A percentile compares a stretch with the other conserved stretches of the same genome.
Conservation (phyloP, 1,140 invertebrate genomes). For the Aphaenogaster ashmeadi region DNA sequence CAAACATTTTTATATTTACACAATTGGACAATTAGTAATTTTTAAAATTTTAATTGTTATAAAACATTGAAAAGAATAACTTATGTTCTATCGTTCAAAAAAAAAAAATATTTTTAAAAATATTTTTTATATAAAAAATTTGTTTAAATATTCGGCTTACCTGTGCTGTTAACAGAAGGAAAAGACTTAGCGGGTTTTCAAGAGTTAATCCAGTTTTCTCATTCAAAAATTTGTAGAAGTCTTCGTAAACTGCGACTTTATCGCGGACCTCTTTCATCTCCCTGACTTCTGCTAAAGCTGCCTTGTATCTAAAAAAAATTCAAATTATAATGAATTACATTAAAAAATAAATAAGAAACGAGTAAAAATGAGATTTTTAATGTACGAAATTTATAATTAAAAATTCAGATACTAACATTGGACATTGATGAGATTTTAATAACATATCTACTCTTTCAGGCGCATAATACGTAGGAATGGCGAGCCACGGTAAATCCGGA, state of each 20-base stretch:
- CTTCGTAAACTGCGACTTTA: slow-evolving; percentile 84
- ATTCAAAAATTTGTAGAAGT: slow-evolving; percentile 86
- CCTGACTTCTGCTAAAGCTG: slow-evolving; percentile 67
- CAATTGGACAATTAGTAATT: background rate
- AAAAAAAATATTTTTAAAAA: background rate
- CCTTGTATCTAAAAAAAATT: slow-evolving; percentile 63
- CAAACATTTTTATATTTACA: background rate
- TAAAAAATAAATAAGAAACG: background rate
- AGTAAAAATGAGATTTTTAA: background rate
- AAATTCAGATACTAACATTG: slow-evolving; percentile 54
- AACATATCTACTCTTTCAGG: slow-evolving; percentile 73
- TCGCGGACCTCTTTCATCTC: slow-evolving; percentile 83
- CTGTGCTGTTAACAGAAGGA: slow-evolving; percentile 86
- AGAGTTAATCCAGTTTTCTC: slow-evolving; percentile 86
- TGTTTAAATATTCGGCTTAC: slow-evolving; percentile 71
- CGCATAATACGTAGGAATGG: slow-evolving; percentile 78
- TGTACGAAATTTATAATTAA: background rate
- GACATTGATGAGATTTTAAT: slow-evolving; percentile 56
- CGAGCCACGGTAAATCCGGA: slow-evolving; percentile 80
- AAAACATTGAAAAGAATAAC: background rate
- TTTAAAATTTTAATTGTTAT: background rate
- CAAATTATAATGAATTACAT: background rate
- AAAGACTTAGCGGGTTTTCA: slow-evolving; percentile 83
- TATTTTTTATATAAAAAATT: slow-evolving; percentile 18
- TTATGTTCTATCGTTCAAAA: background rate